Base-by-base conservation (phyloP, 2,113 vertebrate species). In the Tupaia tana region DNA sequence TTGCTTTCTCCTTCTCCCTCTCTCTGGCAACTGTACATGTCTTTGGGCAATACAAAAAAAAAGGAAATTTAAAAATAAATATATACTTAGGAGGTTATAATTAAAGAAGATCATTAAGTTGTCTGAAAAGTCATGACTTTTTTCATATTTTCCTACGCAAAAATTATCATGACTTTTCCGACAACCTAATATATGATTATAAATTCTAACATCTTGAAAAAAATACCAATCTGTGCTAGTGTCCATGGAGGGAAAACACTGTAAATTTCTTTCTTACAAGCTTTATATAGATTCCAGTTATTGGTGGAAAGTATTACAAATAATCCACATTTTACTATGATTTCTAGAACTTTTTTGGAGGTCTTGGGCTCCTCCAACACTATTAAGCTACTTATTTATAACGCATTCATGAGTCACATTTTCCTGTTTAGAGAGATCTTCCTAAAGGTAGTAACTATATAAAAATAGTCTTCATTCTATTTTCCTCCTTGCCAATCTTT, bases 271-370 rank as follows among this genome's bases (percentile, higher is more conserved):
- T 82, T 79, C 20, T 25, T 70, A 74, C 58, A 93, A 93, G 25
- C 22, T 87, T 79, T 92, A 43, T 20, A 31, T 86, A 92, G 34
- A 89, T 59, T 82, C 29, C 71, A 71, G 56, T 70, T 86, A 80
- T 90, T 95, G n/a, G 25, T 84, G 59, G 79, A 78, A 77, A 59
- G 59, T 91, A n/a, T 88, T 71, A 80, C 73, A 96, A 80, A 61
- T 58, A 71, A 9, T 74, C 25, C 15, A 70, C n/a, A 91, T 93
- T 84, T 25, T 84, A 34, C 5, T 66, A 25, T 81, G 69, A 69
- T 73, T 85, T 92, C 9, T 16, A 78, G 71, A 91, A 89, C 24
- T 1, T 61, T 77, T 96, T 66, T n/a, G 43, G 74, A 89, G n/a
- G 22, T 20, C 19, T 22, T 69, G 3, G 2, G 86, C n/a, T 58